Conservation (phyloP, 1,140 invertebrate species). For the Magallana angulata region DNA sequence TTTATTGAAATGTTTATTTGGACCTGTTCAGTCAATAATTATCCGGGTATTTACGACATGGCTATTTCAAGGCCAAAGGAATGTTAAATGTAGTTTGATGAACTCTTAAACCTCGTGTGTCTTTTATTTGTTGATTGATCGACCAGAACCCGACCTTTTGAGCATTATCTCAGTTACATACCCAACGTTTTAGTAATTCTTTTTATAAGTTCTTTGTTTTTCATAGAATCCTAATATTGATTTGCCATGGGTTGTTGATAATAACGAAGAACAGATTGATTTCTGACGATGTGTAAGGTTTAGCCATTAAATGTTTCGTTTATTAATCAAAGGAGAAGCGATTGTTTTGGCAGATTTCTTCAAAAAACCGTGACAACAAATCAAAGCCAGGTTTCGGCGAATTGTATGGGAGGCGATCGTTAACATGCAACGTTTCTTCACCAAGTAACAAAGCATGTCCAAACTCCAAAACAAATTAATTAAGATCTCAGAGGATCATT, state of each 20-base stretch:
- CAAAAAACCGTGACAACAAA: not conserved
- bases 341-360: slow-evolving; percentile 11
- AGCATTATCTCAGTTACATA: no score
- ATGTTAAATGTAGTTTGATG: not conserved
- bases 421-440: slow-evolving; percentile 1
- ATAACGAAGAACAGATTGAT: not conserved
- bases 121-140: no score
- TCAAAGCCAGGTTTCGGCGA: not conserved
- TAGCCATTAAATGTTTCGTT: not conserved
- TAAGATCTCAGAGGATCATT: no score
- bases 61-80: not conserved
- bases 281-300: not conserved
- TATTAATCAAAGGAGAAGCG: not conserved
- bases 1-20: slow-evolving; percentile 23
- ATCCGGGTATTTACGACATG: not conserved
- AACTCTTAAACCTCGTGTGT: no score
- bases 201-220: no score
- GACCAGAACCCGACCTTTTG: no score
- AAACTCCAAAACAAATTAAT: not conserved
- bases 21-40: not conserved
- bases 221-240: not conserved
- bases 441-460: not conserved
- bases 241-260: not conserved
- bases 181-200: no score
- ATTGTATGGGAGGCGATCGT: not conserved